Conservation (phyloP, 2,797 vertebrate genomes). For the Lepilemur septentrionalis region DNA sequence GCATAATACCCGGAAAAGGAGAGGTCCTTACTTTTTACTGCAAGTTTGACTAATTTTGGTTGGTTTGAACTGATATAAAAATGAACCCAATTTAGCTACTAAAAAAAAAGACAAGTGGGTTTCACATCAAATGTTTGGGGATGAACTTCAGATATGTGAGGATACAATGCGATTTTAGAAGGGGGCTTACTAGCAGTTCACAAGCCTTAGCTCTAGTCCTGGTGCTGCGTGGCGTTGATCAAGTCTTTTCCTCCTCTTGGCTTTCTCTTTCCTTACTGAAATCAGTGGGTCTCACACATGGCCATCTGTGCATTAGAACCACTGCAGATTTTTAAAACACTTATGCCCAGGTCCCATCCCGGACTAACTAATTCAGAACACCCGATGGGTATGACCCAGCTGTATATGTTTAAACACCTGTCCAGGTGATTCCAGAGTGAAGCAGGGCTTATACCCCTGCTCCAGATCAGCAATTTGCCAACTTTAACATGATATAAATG, state of each 20-base stretch:
- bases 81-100: background rate
- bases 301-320: accelerated
- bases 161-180: background rate
- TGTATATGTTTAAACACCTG: background rate
- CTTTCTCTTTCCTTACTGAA: background rate
- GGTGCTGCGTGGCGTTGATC: background rate
- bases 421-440: background rate
- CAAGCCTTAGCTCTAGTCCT: background rate
- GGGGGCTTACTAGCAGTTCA: accelerated
- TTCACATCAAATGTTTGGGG: background rate
- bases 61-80: background rate
- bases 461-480: background rate
- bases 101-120: background rate
- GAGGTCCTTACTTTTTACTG: background rate
- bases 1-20: background rate
- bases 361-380: background rate
- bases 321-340: background rate
- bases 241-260: accelerated
- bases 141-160: background rate
- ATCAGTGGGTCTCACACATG: background rate
- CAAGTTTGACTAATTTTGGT: background rate
- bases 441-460: background rate
- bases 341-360: too few species aligned
- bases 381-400: background rate
- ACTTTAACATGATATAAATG: background rate